Conservation (phyloP, 2,113 vertebrate genomes). For the Chloebia gouldiae region DNA sequence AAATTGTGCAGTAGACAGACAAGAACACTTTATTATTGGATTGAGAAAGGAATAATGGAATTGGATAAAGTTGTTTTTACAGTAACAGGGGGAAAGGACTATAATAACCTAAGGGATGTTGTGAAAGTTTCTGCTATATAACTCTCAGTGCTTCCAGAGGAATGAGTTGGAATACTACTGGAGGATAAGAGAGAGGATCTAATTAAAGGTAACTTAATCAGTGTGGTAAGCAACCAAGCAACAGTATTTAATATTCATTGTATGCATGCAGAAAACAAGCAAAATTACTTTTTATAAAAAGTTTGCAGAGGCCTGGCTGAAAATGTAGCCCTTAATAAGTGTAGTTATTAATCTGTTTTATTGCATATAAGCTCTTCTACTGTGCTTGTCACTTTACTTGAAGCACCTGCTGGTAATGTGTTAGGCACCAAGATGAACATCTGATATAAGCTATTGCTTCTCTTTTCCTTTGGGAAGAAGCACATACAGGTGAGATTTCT, state of each 20-base stretch:
- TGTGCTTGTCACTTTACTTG: not conserved
- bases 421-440: not conserved
- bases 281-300: not conserved
- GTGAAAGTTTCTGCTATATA: not conserved
- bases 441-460: constrained; percentile 8
- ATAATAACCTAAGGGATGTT: not conserved
- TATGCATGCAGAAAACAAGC: not conserved
- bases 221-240: not conserved
- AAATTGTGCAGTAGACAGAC: not conserved
- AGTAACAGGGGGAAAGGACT: not conserved
- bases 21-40: not conserved
- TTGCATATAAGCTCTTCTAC: not conserved
- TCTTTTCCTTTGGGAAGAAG: not conserved
- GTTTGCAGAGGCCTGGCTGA: not conserved
- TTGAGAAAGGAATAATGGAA: not conserved
- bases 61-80: not conserved
- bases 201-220: constrained; percentile 24
- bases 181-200: not conserved
- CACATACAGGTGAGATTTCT: not conserved
- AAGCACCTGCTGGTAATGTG: not conserved
- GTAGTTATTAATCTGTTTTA: constrained; percentile 8
- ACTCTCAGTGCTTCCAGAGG: not conserved
- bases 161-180: not conserved
- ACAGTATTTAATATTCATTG: constrained; percentile 37
- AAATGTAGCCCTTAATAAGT: not conserved